These are phyloP conservation scores for Volucella inflata DNA, from an alignment of 2,888 invertebrate species.

Conservation along the genomic window DNA sequence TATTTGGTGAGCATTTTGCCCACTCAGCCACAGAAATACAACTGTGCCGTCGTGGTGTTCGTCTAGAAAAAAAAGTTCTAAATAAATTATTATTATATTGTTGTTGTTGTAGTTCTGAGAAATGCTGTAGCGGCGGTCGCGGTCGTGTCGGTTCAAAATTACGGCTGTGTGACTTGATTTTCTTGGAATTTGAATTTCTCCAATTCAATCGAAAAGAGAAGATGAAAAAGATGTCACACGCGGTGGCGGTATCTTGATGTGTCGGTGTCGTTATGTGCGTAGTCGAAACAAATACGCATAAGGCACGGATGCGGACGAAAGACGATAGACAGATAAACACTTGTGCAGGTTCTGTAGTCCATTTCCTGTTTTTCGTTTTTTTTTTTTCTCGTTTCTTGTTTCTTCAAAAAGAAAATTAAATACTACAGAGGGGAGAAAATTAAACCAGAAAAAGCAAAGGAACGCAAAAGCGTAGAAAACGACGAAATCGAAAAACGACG, in stretches of 20 bases:
- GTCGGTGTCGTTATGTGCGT: not conserved
- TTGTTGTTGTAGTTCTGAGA: too few relatives aligned
- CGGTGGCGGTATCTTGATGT: too few relatives aligned
- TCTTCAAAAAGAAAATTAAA: conserved; percentile 36
- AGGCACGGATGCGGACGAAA: conserved; percentile 12
- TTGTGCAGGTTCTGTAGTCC: conserved; percentile 66
- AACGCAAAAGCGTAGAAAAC: conserved; percentile 50
- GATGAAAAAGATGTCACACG: too few relatives aligned
- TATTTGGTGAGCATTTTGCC: too few relatives aligned
- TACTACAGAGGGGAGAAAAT: conserved; percentile 14
- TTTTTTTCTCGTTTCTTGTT: conserved; percentile 1
- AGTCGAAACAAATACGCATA: conserved; percentile 15
- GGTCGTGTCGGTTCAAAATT: too few relatives aligned
- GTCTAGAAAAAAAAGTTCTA: too few relatives aligned
- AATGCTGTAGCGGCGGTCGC: too few relatives aligned
- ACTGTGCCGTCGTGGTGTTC: too few relatives aligned
- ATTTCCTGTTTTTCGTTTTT: conserved; percentile 66
- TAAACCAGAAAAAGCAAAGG: conserved; percentile 34
- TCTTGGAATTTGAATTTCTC: conserved; percentile 51
- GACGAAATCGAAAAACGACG: not conserved
- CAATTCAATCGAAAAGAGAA: conserved; percentile 54
- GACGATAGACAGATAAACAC: conserved; percentile 65
- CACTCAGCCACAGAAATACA: too few relatives aligned
- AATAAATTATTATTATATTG: too few relatives aligned
- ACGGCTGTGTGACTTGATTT: too few relatives aligned